Base-by-base conservation (phyloP, 1,140 invertebrate genomes). In the Diachasma alloeum region DNA sequence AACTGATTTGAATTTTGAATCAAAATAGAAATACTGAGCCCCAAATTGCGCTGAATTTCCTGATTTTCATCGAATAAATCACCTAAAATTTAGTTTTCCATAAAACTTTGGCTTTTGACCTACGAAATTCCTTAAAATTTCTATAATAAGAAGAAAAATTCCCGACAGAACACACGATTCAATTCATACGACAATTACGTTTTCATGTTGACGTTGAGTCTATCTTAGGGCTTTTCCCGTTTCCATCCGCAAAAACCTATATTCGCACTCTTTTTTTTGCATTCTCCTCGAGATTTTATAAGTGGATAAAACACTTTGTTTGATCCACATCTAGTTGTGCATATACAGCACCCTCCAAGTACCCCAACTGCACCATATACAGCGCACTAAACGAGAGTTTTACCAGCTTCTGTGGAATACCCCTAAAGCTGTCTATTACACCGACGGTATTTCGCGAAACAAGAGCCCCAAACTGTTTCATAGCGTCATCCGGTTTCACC, bases 371-470 rank as follows among this genome's bases (percentile, higher is more conserved):
- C 36, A 13, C 26, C 66, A 36, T 56, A 17, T 31, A 56, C 6
- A 15, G 24, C n/a, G n/a, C 31, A 19, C 56, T 13, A 31, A 48
- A 26, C 36, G 24, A 24, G 37, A 37, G 46, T 44, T 72, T 46
- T 39, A 46, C 74, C 67, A 42, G 46, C 3, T 24, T 36, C 63
- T 67, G 15, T 9, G 42, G 37, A 19, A 74, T 46, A 56, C 56
- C 68, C 53, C 59, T 72, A 68, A 77, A 79, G 53, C 78, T 79
- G 75, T 79, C 75, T 67, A 76, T 77, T 79, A 75, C 74, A 77
- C 73, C 53, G 22, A 8, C 39, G 22, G n/a, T 59, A 76, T 76
- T 75, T 68, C 19, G 0, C 9, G 26, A 53, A 48, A 53, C 48
- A n/a, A 17, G 37, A 56, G 63, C 9, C 19, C 26, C 46, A 56